These are phyloP conservation scores for Dinocampus coccinellae DNA, from an alignment of 2,888 invertebrate species.

Conservation along the genomic window DNA sequence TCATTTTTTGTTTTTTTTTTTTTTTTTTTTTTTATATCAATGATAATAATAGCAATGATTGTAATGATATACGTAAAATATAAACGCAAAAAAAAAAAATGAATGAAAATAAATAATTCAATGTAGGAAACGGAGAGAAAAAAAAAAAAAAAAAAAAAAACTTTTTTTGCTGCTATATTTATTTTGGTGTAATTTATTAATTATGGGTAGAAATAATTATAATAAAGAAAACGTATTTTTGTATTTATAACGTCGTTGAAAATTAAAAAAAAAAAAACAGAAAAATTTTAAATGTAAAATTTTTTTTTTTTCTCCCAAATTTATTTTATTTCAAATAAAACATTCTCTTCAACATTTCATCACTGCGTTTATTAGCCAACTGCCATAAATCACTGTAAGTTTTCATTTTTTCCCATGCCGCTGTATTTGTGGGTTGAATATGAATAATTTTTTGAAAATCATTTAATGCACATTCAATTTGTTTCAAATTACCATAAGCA, in stretches of 20 bases:
- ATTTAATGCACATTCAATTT: conserved; percentile 77
- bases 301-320: conserved; percentile 36
- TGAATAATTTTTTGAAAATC: conserved; percentile 73
- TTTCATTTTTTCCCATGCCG: conserved; percentile 74
- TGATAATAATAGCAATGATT: not conserved
- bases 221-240: conserved; percentile 60
- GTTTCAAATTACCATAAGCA: conserved; percentile 71
- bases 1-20: too few species aligned
- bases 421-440: conserved; percentile 77
- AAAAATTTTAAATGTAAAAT: not conserved
- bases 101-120: not conserved
- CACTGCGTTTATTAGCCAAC: conserved; percentile 74
- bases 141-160: conserved; percentile 17
- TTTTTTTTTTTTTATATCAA: not conserved
- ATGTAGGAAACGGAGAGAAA: conserved; percentile 15
- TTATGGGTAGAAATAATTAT: conserved; percentile 55
- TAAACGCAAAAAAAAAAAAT: not conserved
- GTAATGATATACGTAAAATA: not conserved
- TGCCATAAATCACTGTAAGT: conserved; percentile 73
- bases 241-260: conserved; percentile 55
- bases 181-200: conserved; percentile 46
- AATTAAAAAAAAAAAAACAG: conserved; percentile 14
- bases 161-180: conserved; percentile 27
- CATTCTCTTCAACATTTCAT: conserved; percentile 74
- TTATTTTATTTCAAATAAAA: conserved; percentile 48